Conservation (phyloP, 1,140 invertebrate genomes). For the Dinoponera quadriceps region DNA sequence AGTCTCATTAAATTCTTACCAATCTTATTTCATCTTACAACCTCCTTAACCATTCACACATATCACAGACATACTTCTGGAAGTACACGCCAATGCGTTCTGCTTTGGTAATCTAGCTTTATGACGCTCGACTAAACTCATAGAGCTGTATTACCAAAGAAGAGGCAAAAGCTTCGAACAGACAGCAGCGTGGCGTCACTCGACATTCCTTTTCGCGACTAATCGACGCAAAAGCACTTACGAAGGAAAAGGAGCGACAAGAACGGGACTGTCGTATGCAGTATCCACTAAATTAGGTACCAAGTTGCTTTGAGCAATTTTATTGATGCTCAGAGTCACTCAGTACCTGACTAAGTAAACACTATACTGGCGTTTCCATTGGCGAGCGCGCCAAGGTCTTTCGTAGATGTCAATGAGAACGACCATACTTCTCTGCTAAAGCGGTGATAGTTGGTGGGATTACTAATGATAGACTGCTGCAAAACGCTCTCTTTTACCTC, state of each 20-base stretch:
- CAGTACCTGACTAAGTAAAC: slow-evolving; percentile 90
- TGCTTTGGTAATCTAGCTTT: slow-evolving; percentile 88
- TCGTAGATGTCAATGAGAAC: background rate
- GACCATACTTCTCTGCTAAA: background rate
- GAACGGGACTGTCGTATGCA: slow-evolving; percentile 47
- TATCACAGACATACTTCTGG: background rate
- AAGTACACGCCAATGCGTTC: slow-evolving; percentile 74
- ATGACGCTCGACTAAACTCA: slow-evolving; percentile 84
- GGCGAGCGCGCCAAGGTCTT: background rate
- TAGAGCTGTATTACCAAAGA: slow-evolving; percentile 86
- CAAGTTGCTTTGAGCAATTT: slow-evolving; percentile 85
- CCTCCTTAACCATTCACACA: background rate
- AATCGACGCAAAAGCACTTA: slow-evolving; percentile 10
- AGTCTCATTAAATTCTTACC: too few relatives aligned
- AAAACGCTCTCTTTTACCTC: slow-evolving; percentile 71
- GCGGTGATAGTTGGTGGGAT: background rate
- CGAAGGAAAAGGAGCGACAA: background rate
- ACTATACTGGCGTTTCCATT: slow-evolving; percentile 26
- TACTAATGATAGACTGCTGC: background rate
- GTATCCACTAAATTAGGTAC: slow-evolving; percentile 84
- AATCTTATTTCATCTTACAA: too few relatives aligned
- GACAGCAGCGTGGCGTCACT: background rate
- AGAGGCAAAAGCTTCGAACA: slow-evolving; percentile 78
- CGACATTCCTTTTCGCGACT: background rate
- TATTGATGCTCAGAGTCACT: slow-evolving; percentile 91